Percentiles rank a stretch among this genome's conserved stretches.
These are phyloP conservation scores for Scaptomyza graminum DNA, from an alignment of 1,140 invertebrate genomes.

Conservation along the genomic window DNA sequence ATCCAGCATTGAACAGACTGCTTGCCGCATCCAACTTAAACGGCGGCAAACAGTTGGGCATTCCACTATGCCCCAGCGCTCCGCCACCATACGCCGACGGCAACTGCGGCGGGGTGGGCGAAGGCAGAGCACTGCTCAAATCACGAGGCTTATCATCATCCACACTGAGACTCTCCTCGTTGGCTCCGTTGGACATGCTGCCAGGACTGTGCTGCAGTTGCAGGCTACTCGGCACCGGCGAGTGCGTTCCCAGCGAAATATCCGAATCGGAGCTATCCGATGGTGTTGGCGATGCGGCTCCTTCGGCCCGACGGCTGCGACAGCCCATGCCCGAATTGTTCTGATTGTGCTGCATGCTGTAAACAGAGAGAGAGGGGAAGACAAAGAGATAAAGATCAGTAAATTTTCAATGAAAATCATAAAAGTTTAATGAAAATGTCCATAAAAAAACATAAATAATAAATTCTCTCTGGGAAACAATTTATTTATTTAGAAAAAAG, in stretches of 20 bases:
- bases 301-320: slow-evolving; percentile 75
- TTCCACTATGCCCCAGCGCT: slow-evolving; percentile 13
- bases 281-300: slow-evolving; percentile 76
- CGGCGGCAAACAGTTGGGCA: slow-evolving; percentile 66
- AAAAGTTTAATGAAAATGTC: too few species aligned
- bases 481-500: background rate
- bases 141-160: slow-evolving; percentile 82
- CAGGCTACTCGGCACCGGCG: slow-evolving; percentile 84
- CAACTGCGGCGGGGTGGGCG: slow-evolving; percentile 60
- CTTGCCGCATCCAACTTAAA: slow-evolving; percentile 77
- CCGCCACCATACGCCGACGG: slow-evolving; percentile 43
- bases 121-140: slow-evolving; percentile 65
- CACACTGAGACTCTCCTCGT: slow-evolving; percentile 79
- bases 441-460: too few species aligned
- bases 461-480: too few species aligned
- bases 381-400: too few species aligned
- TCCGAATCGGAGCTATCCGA: slow-evolving; percentile 85
- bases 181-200: slow-evolving; percentile 81
- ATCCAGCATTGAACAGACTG: slow-evolving; percentile 78
- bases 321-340: slow-evolving; percentile 73
- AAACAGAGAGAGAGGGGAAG: slow-evolving; percentile 20
- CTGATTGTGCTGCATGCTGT: slow-evolving; percentile 83
- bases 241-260: slow-evolving; percentile 85
- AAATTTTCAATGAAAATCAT: too few species aligned
- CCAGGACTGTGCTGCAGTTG: slow-evolving; percentile 83